Conservation (phyloP, 64 coral and sea anemone genomes). For the Acropora tenuis region DNA sequence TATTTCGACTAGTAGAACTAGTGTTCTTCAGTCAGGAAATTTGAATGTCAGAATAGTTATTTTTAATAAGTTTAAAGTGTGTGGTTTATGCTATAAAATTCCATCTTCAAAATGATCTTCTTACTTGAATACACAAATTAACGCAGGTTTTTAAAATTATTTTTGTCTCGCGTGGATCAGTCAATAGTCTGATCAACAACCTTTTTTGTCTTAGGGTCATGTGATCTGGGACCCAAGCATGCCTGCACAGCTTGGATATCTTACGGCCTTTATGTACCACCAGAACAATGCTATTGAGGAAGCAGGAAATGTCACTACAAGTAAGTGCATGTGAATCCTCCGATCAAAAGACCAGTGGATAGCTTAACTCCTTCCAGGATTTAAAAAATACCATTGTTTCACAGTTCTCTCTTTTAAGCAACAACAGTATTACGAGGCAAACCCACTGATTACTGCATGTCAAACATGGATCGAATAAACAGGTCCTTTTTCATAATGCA, state of each 20-base stretch:
- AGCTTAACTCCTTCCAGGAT: neutral
- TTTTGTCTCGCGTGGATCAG: neutral
- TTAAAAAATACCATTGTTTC: neutral
- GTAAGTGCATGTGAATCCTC: slow-evolving; percentile 29
- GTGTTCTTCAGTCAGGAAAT: too few species aligned
- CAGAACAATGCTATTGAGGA: slow-evolving; percentile 75
- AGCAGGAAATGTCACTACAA: slow-evolving; percentile 64
- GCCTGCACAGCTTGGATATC: slow-evolving; percentile 56
- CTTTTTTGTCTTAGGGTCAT: slow-evolving; percentile 60
- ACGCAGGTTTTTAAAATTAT: too few species aligned
- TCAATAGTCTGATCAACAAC: neutral
- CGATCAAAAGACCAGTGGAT: neutral
- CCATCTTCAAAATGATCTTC: too few species aligned
- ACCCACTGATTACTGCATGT: too few species aligned
- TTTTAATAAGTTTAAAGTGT: too few species aligned
- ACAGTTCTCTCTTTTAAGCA: neutral
- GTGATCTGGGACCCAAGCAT: slow-evolving; percentile 75
- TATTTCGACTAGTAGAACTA: too few species aligned
- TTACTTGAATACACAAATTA: too few species aligned
- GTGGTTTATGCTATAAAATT: too few species aligned
- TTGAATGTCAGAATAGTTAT: too few species aligned
- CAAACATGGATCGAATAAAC: too few species aligned
- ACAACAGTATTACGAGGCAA: too few species aligned
- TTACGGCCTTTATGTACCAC: slow-evolving; percentile 64
- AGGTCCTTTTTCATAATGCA: too few species aligned